Evolutionary conservation across 2,888 invertebrate genomes (phyloP), one percentile per base, ranked within the genome.

Genomic region (Keiferia lycopersicella): DNA sequence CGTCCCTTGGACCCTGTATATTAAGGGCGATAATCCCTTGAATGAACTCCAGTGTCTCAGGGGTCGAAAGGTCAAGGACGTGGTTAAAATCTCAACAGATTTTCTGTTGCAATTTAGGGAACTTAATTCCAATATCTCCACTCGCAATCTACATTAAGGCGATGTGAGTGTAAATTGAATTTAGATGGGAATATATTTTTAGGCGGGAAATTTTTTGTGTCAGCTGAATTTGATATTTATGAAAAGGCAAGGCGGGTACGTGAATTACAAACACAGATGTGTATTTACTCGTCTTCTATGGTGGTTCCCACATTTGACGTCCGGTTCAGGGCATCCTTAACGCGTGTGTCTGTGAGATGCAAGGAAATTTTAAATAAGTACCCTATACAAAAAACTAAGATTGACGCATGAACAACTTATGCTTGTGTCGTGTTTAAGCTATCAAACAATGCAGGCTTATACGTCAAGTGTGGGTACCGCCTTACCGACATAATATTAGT

Each of bases 101-200:
- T 59, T 64, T 48, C 34, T 34, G 34, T 34, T 51, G 16, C 38
- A 64, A 38, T 59, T 53, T 60, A 38, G 51, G 39, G 26, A 20
- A 14, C n/a, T 16, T 50, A 63, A 59, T 60, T 39, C 64, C 26
- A 59, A 60, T 64, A 60, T 64, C 64, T 64, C 10, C 10, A 30
- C 20, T 26, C 53, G 41, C 61, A 61, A 64, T 60, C 59, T 53
- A 39, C 64, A 59, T 64, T 61, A 65, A 63, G 61, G 50, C 59
- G 65, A 16, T 62, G 67, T 67, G 62, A 62, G 16, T 45, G 62
- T 39, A 65, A 65, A 67, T 67, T 67, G 67, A 67, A 67, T 65
- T 63, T 48, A n/a, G 59, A 65, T 62, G 56, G 57, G 58, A 41
- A 50, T 22, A 38, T 57, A 58, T 65, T 63, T 53, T 63, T 58